Evolutionary conservation across 2,888 invertebrate genomes (phyloP).

Genomic region (Cantharis lateralis): DNA sequence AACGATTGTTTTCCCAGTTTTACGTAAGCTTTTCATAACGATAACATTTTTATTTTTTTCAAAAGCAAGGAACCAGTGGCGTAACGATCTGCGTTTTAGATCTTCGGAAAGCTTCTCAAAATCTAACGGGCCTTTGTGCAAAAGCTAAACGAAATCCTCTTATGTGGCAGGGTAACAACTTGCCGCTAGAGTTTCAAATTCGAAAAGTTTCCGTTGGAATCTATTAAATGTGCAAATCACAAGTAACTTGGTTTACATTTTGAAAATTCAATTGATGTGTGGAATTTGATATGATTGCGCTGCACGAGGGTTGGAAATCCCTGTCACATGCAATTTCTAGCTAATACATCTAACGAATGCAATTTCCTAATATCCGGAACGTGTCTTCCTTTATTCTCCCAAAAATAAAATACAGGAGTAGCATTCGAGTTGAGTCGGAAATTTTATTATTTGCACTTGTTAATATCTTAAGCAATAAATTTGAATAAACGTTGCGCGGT

Average conservation of each 20-base stretch:
- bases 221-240: neutral
- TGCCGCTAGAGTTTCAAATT: neutral
- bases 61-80: no score
- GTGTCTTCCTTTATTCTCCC: neutral
- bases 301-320: constrained; percentile 1
- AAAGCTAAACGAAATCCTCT: neutral
- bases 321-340: constrained; percentile 35
- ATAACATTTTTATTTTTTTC: no score
- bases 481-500: constrained; percentile 38
- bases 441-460: constrained; percentile 7
- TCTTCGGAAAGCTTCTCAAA: neutral
- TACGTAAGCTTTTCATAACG: no score
- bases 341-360: constrained; percentile 33
- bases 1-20: neutral
- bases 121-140: neutral
- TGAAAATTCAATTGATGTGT: neutral
- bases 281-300: neutral
- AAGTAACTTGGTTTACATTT: neutral
- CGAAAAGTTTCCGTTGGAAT: neutral
- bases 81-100: no score
- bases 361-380: neutral
- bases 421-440: neutral
- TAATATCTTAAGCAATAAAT: constrained; percentile 39
- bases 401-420: neutral
- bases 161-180: neutral